Evolutionary conservation across 37 sponge, comb jelly and placozoan genomes (phyloP).

Genomic region (Spongia lamella): DNA sequence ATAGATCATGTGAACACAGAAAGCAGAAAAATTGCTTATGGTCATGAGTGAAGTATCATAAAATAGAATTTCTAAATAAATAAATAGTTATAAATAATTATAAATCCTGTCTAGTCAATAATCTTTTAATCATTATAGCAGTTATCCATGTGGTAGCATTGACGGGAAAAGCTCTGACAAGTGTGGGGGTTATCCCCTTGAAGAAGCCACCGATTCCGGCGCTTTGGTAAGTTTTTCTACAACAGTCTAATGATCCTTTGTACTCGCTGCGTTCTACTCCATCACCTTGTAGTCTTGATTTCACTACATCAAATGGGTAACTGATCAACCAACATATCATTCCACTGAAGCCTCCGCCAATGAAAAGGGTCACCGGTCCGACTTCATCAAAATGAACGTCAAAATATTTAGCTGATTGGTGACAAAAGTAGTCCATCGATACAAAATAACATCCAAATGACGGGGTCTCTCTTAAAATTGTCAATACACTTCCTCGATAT

Average conservation of each 20-base stretch:
- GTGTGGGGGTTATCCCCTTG: constrained; percentile 69
- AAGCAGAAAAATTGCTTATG: too few relatives aligned
- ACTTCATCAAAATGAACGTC: constrained; percentile 24
- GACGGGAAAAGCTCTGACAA: constrained; percentile 82
- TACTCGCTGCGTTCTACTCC: constrained; percentile 57
- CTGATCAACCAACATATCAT: constrained; percentile 46
- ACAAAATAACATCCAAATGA: constrained; percentile 76
- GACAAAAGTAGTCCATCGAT: constrained; percentile 60
- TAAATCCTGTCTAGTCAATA: too few relatives aligned
- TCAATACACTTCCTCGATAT: constrained; percentile 58
- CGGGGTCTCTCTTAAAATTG: constrained; percentile 73
- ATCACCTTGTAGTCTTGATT: constrained; percentile 82
- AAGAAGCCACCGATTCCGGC: constrained; percentile 65
- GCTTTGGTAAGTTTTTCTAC: constrained; percentile 43
- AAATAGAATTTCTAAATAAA: too few relatives aligned
- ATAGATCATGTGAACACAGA: too few relatives aligned
- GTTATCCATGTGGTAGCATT: constrained; percentile 80
- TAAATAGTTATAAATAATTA: too few relatives aligned
- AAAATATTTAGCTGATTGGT: neutral
- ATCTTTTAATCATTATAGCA: constrained; percentile 13
- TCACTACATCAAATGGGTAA: constrained; percentile 88
- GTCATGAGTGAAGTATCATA: too few relatives aligned
- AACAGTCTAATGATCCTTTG: constrained; percentile 63
- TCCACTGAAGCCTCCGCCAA: constrained; percentile 80
- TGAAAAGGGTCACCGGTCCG: constrained; percentile 20